These are phyloP conservation scores for Leucoptera coffeella DNA, from an alignment of 2,888 invertebrate genomes.

Conservation along the genomic window DNA sequence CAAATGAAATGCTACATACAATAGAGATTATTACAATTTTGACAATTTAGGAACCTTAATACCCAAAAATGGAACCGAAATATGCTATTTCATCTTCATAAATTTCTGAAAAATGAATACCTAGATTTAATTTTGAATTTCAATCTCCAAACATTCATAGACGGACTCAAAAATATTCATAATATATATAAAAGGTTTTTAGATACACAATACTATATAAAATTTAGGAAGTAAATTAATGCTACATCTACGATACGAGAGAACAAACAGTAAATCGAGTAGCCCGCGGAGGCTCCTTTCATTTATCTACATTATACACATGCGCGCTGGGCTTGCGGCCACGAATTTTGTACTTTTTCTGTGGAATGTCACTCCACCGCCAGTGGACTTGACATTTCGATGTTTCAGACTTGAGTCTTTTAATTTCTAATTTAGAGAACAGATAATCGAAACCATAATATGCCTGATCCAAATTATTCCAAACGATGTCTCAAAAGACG, in stretches of 20 bases:
- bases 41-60: slow-evolving; percentile 55
- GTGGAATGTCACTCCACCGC: slow-evolving; percentile 36
- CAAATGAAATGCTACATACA: slow-evolving; percentile 48
- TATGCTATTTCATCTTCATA: slow-evolving; percentile 26
- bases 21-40: slow-evolving; percentile 54
- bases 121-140: slow-evolving; percentile 24
- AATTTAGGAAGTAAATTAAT: slow-evolving; percentile 13
- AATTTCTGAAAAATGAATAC: slow-evolving; percentile 48
- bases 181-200: too few relatives aligned
- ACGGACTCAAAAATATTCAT: slow-evolving; percentile 46
- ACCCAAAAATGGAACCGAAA: slow-evolving; percentile 51
- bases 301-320: slow-evolving; percentile 44
- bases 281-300: slow-evolving; percentile 36
- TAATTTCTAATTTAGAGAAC: slow-evolving; percentile 45
- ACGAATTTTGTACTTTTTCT: slow-evolving; percentile 52
- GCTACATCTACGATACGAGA: slow-evolving; percentile 28
- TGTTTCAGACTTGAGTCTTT: slow-evolving; percentile 44
- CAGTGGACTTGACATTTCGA: slow-evolving; percentile 50
- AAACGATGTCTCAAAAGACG: slow-evolving; percentile 24
- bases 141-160: slow-evolving; percentile 41
- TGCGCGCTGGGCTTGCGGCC: slow-evolving; percentile 42
- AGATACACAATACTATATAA: slow-evolving; percentile 13
- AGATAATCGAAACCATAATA: slow-evolving; percentile 43
- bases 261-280: slow-evolving; percentile 24
- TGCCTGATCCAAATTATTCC: slow-evolving; percentile 11